phyloP scores from a whole-genome alignment of 1,140 invertebrate genomes.

The Brachionus asplanchnoidis region DNA sequence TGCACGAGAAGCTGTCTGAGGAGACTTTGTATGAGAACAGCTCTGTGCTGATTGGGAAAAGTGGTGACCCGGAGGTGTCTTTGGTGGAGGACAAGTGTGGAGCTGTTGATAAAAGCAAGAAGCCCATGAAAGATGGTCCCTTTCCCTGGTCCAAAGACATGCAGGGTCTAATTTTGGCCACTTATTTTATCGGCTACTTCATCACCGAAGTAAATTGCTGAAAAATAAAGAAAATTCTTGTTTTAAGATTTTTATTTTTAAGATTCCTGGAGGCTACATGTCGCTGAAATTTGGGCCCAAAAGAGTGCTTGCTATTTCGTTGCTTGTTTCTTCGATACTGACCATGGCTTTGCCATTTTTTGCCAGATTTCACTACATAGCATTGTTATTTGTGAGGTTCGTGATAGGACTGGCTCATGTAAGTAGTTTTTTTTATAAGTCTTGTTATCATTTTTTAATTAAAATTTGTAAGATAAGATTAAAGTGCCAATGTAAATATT shows the following conservation, averaged over 20 bases:
- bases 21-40: background rate
- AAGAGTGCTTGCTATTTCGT: background rate
- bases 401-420: slow-evolving; percentile 34
- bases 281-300: slow-evolving; percentile 33
- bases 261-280: slow-evolving; percentile 36
- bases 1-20: background rate
- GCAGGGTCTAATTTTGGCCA: slow-evolving; percentile 53
- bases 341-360: slow-evolving; percentile 21
- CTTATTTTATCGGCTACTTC: slow-evolving; percentile 58
- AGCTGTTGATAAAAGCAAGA: background rate
- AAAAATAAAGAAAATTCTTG: background rate
- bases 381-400: background rate
- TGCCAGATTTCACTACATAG: background rate
- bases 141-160: slow-evolving; percentile 52
- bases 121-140: slow-evolving; percentile 49
- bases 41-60: background rate
- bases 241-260: background rate
- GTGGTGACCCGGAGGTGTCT: background rate
- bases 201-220: slow-evolving; percentile 49
- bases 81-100: background rate
- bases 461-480: too few species aligned
- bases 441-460: background rate
- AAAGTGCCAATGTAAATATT: too few species aligned
- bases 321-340: background rate
- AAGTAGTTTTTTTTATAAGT: background rate